Conservation (phyloP, 2,888 invertebrate genomes). For the Xestia c-nigrum region DNA sequence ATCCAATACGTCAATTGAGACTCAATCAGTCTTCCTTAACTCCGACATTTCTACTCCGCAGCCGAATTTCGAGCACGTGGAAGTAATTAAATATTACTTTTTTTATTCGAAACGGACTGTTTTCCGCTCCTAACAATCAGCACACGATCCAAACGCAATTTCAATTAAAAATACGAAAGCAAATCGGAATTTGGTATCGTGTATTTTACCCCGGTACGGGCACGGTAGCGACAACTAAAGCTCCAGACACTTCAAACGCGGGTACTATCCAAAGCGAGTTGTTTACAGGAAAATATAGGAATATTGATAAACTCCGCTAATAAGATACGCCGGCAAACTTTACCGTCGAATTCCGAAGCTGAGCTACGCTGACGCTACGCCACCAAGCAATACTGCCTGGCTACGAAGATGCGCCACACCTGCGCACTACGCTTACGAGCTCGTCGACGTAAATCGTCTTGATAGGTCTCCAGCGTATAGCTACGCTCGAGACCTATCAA, state of each 20-base stretch:
- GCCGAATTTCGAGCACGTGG: neutral
- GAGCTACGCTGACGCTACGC: neutral
- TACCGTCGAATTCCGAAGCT: neutral
- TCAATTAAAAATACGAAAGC: slow-evolving; percentile 14
- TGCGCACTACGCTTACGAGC: neutral
- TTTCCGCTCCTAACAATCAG: neutral
- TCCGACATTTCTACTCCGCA: neutral
- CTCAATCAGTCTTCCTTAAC: neutral
- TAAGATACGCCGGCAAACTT: neutral
- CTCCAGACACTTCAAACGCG: slow-evolving; percentile 1
- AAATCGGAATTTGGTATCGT: slow-evolving; percentile 17
- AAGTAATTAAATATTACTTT: neutral
- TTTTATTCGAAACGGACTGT: neutral
- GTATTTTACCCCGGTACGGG: neutral
- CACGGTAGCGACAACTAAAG: neutral
- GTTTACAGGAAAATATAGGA: neutral
- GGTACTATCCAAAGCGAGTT: neutral
- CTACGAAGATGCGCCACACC: neutral
- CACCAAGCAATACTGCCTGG: neutral
- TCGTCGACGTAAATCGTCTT: too few species aligned
- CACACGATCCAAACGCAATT: slow-evolving; percentile 5
- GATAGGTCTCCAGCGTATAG: too few species aligned
- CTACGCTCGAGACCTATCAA: neutral
- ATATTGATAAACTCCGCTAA: neutral
- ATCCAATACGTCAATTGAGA: too few species aligned